Percentiles rank a stretch among this genome's conserved stretches.
phyloP scores from a whole-genome alignment of 2,797 vertebrate genomes.

The Phrynocephalus vlangalii region DNA sequence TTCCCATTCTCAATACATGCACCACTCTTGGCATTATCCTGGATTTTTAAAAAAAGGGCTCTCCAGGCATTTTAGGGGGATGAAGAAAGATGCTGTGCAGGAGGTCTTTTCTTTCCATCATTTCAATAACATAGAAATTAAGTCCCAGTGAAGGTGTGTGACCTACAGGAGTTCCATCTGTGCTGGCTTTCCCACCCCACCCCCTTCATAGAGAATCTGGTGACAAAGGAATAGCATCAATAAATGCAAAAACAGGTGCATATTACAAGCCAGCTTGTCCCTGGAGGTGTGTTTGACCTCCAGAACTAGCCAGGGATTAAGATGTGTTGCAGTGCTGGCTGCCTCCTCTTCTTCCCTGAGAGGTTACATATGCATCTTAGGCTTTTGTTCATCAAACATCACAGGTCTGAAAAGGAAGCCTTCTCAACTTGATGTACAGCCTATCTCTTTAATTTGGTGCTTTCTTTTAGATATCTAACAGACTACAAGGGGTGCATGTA shows the following conservation, averaged over 20 bases:
- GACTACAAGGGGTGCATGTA: background rate
- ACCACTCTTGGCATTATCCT: no score
- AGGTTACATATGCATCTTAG: background rate
- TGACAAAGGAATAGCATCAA: background rate
- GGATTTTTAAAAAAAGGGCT: background rate
- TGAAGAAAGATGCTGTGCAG: background rate
- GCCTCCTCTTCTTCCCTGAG: background rate
- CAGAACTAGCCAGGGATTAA: background rate
- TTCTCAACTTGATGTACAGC: background rate
- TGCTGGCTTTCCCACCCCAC: background rate
- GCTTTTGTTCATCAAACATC: no score
- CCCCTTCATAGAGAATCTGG: background rate
- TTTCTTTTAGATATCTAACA: background rate
- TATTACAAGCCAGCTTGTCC: background rate
- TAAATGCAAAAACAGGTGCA: background rate
- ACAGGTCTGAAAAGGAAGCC: background rate
- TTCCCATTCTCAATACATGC: background rate
- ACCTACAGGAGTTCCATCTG: background rate
- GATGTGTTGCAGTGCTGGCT: background rate
- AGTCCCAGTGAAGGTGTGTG: background rate
- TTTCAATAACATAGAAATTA: background rate
- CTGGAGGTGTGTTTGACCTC: background rate
- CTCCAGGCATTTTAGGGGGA: no score
- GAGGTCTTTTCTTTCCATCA: background rate
- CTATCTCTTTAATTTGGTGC: slow-evolving; percentile 6